Evolutionary conservation across 2,888 invertebrate genomes (phyloP), one percentile per base, ranked within the genome.

Genomic region (Penaeus monodon): DNA sequence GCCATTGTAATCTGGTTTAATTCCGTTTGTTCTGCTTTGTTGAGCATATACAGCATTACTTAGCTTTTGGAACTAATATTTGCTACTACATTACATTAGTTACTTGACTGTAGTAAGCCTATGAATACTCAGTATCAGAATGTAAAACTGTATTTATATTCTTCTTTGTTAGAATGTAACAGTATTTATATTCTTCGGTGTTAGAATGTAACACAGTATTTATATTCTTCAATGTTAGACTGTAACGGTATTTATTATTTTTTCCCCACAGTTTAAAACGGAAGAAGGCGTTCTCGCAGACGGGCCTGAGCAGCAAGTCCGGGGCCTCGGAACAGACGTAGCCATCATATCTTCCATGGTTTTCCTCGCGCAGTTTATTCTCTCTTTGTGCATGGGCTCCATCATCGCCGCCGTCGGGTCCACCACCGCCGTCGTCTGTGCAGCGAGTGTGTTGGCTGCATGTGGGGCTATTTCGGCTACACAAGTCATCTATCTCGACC

Each of bases 281-380:
- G 88, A 88, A 76, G 44, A 70, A 33, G 73, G 64, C 1, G 83
- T 65, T 17, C 65, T 63, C 38, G 73, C 80, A 57, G 88, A 89
- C 22, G 84, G 88, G 17, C 86, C 88, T 24, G 88, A 85, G 24
- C 85, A 87, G 57, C 91, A 91, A 85, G 91, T 92, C n/a, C 95
- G 98, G 20, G 98, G 98, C 10, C 94, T 99, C 83, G 98, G 98
- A 14, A 99, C 98, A 0, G 98, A 99, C 92, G 95, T 99, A 0
- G 98, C 98, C 0, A 95, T 98, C 83, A 96, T 99, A 66, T 97
- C 97, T 92, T 97, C 97, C 92, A 98, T 98, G 96, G 98, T 97
- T 6, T 99, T 99, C 92, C 94, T 98, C 90, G 98, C 98, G 0
- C 99, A 99, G 93, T 97, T 98, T 91, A 94, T 97, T 66, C 94